Base-by-base conservation (phyloP, 2,888 invertebrate genomes). In the Ennomos fuscantarius region DNA sequence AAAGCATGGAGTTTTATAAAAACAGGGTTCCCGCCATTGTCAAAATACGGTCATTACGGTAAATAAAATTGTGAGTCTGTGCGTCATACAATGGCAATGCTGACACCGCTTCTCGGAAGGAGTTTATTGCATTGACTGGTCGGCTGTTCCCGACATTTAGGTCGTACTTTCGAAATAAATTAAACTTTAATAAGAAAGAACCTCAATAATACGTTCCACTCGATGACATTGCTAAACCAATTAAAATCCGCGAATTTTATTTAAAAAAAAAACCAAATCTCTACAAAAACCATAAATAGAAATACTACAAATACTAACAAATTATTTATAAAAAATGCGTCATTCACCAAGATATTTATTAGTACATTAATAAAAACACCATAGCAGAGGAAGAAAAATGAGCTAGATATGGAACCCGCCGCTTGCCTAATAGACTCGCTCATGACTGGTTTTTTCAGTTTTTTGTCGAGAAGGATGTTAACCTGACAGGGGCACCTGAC, bases 51-150 rank as follows among this genome's bases (percentile, higher is more conserved):
- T 62, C 47, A 51, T 63, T 62, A 64, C 65, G 68, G 65, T 65
- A 64, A 60, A 65, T 60, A 61, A 61, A 63, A 50, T 49, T 49
- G 55, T 53, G 15, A 53, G 55, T 45, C 58, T 45, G 59, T 60
- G 65, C 62, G 60, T 62, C 65, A 62, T 48, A 58, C 59, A 59
- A 62, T 37, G 49, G 36, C 34, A 52, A 58, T 45, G 61, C 58
- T 55, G 55, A 51, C 44, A 42, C 41, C 60, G 46, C 51, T 68
- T 68, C 68, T 65, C 36, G 57, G 68, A 68, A 68, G 52, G 49
- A 46, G 65, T 50, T 65, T 63, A 52, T 43, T 60, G 63, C 58
- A 44, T 56, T 40, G 36, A 63, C 55, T 42, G 62, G 44, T 55
- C 39, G 58, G 12, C 60, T 55, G 45, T 51, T 55, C 43, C 32